Conservation (phyloP, 2,113 vertebrate genomes). For the Hippolais icterina region DNA sequence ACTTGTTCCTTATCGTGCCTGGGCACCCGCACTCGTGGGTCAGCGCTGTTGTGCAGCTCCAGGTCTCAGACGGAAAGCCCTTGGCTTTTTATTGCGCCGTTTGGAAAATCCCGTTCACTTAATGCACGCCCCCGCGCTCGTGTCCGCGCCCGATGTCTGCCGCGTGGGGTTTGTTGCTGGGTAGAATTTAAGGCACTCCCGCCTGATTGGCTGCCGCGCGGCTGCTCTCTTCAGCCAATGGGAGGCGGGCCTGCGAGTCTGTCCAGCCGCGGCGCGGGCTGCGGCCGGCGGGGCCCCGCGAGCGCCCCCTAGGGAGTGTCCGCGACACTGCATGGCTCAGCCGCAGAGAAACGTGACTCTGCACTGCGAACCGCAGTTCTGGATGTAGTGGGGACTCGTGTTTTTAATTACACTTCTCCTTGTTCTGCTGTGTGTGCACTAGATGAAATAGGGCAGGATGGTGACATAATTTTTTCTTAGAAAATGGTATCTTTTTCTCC, state of each 20-base stretch:
- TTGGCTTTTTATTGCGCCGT: accelerated
- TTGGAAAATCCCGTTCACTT: accelerated
- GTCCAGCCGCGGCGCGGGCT: neutral
- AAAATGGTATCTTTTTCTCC: neutral
- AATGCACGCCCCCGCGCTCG: neutral
- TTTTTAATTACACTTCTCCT: neutral
- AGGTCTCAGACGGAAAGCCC: neutral
- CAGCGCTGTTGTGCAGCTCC: neutral
- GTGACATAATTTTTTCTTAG: neutral
- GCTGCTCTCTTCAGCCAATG: slow-evolving; percentile 49
- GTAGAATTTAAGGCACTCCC: neutral
- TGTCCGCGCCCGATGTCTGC: neutral
- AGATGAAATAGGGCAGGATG: neutral
- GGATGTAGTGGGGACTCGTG: neutral
- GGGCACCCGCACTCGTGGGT: accelerated
- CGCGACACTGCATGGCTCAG: slow-evolving; percentile 40
- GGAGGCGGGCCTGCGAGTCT: neutral
- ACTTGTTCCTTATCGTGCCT: accelerated
- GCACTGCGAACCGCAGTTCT: neutral
- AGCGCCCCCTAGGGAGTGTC: slow-evolving; percentile 54
- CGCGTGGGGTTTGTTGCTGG: slow-evolving; percentile 65
- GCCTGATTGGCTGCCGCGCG: slow-evolving; percentile 50
- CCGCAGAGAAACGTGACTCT: neutral
- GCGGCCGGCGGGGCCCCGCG: neutral
- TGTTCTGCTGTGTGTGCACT: neutral